Percentiles rank a stretch among this genome's conserved stretches.
Conservation (phyloP, 2,113 vertebrate genomes). For the Cyanistes caeruleus region DNA sequence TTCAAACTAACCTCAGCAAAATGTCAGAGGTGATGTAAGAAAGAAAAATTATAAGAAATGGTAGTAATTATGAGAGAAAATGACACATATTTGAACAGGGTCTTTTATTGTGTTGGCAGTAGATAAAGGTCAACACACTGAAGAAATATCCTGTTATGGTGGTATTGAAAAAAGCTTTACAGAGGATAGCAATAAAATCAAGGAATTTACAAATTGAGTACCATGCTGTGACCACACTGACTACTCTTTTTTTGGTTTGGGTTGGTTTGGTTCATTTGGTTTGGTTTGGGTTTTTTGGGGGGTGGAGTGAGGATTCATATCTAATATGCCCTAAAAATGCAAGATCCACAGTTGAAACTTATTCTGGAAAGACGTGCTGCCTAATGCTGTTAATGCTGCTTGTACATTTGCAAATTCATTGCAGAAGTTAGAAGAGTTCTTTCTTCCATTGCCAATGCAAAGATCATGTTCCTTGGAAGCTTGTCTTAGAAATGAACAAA, state of each 20-base stretch:
- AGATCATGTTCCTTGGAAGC: neutral
- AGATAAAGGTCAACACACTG: neutral
- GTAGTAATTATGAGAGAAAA: neutral
- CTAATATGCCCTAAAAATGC: neutral
- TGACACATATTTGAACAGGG: neutral
- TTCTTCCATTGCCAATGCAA: neutral
- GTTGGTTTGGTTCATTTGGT: neutral
- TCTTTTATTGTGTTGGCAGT: neutral
- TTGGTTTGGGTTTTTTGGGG: neutral
- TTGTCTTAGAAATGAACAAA: neutral
- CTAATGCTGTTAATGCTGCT: neutral
- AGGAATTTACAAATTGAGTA: neutral
- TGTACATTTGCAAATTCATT: neutral
- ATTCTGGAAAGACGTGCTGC: neutral
- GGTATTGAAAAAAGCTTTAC: neutral
- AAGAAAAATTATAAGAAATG: neutral
- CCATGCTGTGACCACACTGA: neutral
- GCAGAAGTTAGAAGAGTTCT: neutral
- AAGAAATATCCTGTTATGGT: neutral
- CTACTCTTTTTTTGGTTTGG: neutral
- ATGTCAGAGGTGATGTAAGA: neutral
- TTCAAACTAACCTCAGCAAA: neutral
- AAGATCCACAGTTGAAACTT: neutral
- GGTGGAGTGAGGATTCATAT: rapidly evolving
- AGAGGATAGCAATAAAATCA: neutral